A percentile compares a stretch with the other conserved stretches of the same genome.
These are phyloP conservation scores for Yponomeuta malinellus DNA, from an alignment of 2,888 invertebrate species.

Conservation along the genomic window DNA sequence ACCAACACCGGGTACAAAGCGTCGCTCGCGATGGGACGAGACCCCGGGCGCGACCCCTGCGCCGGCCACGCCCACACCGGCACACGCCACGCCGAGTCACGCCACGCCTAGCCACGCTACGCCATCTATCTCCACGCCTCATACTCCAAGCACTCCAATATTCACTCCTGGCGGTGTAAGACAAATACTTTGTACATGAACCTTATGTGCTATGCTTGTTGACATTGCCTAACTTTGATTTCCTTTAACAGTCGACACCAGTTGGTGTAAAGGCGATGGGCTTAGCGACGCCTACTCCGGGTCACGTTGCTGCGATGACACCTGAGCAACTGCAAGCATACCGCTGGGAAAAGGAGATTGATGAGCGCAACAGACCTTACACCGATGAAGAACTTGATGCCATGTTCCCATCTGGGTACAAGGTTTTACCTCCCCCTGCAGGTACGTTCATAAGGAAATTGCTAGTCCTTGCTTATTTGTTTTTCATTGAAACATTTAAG, in stretches of 20 bases:
- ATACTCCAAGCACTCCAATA: constrained; percentile 74
- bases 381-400: constrained; percentile 98
- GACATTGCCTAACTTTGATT: neutral
- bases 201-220: neutral
- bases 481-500: constrained; percentile 25
- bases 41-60: constrained; percentile 90
- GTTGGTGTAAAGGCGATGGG: constrained; percentile 97
- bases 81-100: constrained; percentile 82
- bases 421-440: constrained; percentile 95
- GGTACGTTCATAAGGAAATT: constrained; percentile 64
- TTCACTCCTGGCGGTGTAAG: constrained; percentile 88
- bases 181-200: constrained; percentile 21
- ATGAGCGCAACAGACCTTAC: constrained; percentile 96
- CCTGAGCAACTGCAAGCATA: constrained; percentile 99
- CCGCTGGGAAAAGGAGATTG: constrained; percentile 98
- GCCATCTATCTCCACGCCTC: constrained; percentile 79
- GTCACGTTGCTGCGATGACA: constrained; percentile 98
- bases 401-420: constrained; percentile 98
- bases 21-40: constrained; percentile 99
- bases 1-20: constrained; percentile 95
- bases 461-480: neutral
- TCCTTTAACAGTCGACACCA: constrained; percentile 78
- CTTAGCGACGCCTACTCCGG: constrained; percentile 98
- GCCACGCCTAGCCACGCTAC: constrained; percentile 85
- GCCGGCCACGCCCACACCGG: constrained; percentile 83